Percentiles rank a stretch among this genome's conserved stretches.
These are phyloP conservation scores for Podargus strigoides DNA, from an alignment of 2,797 vertebrate genomes.

Conservation along the genomic window DNA sequence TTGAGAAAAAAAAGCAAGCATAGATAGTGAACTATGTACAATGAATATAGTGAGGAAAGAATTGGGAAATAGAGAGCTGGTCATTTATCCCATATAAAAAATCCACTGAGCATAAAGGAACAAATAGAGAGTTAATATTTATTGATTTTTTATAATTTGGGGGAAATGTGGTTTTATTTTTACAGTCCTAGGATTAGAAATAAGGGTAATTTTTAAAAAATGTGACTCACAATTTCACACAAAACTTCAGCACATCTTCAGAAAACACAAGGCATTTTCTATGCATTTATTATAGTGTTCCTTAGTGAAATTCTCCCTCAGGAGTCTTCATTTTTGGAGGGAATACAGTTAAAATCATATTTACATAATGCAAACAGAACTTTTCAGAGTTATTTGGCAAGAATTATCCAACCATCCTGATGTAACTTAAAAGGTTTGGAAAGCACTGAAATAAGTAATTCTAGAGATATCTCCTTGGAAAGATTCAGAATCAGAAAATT, in stretches of 20 bases:
- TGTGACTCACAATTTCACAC: background rate
- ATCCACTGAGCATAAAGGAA: background rate
- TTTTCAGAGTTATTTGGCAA: background rate
- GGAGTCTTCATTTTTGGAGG: background rate
- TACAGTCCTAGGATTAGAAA: background rate
- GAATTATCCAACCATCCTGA: background rate
- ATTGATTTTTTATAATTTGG: background rate
- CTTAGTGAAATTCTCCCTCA: background rate
- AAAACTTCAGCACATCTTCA: background rate
- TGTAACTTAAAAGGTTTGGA: background rate
- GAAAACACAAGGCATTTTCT: background rate
- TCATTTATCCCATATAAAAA: background rate
- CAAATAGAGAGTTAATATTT: background rate
- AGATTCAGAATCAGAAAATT: background rate
- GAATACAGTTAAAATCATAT: background rate
- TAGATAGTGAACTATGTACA: background rate
- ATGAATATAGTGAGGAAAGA: background rate
- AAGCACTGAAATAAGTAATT: constrained; percentile 1
- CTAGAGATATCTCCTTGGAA: background rate
- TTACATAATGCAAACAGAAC: background rate
- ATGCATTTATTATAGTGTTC: background rate
- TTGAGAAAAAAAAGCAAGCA: background rate
- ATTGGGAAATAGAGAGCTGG: background rate
- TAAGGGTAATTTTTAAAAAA: background rate
- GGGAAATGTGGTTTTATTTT: background rate